Evolutionary conservation across 2,888 invertebrate species (phyloP), one percentile per base, ranked within the genome.

Genomic region (Lepidochrysops patricia): DNA sequence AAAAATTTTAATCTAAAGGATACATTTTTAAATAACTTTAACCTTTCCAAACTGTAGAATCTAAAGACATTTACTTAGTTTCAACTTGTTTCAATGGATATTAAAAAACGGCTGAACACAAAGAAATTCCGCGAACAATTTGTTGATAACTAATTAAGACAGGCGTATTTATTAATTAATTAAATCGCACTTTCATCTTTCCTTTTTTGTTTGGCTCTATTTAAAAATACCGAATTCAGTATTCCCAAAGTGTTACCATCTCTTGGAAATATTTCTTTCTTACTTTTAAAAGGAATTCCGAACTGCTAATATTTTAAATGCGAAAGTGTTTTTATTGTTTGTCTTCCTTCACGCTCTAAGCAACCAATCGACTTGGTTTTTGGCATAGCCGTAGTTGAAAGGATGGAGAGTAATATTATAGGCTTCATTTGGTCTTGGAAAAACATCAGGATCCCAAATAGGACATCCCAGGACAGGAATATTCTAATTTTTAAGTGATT

Each of bases 61-160:
- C 13, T 35, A 13, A 35, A 13, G 5, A 13, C 5, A 1, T 13
- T 29, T 29, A 13, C 15, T 15, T 13, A 13, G n/a, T 7, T 37
- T 7, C 2, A 9, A 4, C 19, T 4, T 4, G 19, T 43, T 43
- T 23, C 43, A 43, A 9, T 43, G 43, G 19, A 43, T 15, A 43
- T 43, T 23, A 43, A 43, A 19, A 43, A 43, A 37, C n/a, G 35
- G 5, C 13, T 35, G 35, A 57, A 52, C 23, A 29, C n/a, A 34
- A 29, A 29, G 19, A 43, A 43, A 43, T 19, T 43, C 19, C 12
- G 19, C 7, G 43, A 43, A 43, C 43, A 19, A 43, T 43, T 43
- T 43, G 43, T 23, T 43, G 49, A 49, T 62, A 54, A 23, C 37
- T 57, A 35, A 35, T 57, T 57, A 37, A 57, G 35, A 57, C 54